Evolutionary conservation across 2,888 invertebrate genomes (phyloP).

Genomic region (Argyresthia albistria): DNA sequence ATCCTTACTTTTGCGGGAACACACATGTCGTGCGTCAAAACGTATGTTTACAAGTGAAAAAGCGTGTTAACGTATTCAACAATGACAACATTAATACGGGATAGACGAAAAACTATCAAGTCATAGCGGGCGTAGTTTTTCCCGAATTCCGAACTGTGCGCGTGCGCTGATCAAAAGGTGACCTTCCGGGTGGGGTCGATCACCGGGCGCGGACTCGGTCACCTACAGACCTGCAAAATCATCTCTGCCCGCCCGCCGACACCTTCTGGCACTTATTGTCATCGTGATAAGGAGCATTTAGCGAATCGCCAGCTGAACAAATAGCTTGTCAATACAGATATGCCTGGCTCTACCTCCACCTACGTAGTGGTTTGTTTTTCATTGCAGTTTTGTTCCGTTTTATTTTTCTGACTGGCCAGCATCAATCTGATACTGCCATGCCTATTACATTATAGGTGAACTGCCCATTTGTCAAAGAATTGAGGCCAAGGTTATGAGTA

Average conservation of each 20-base stretch:
- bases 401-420: too few relatives aligned
- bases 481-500: too few relatives aligned
- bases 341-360: too few relatives aligned
- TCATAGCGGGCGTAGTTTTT: constrained; percentile 10
- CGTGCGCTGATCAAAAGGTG: constrained; percentile 31
- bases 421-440: too few relatives aligned
- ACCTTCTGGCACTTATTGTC: too few relatives aligned
- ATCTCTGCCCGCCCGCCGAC: constrained; percentile 3
- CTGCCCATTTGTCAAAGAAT: too few relatives aligned
- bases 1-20: background rate
- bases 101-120: constrained; percentile 7
- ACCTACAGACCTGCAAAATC: constrained; percentile 30
- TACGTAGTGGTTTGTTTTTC: too few relatives aligned
- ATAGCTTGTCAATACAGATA: too few relatives aligned
- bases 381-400: too few relatives aligned
- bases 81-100: background rate
- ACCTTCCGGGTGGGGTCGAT: constrained; percentile 53
- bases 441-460: too few relatives aligned
- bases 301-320: too few relatives aligned
- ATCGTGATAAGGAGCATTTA: too few relatives aligned
- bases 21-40: background rate
- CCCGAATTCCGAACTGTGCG: constrained; percentile 33
- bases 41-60: background rate
- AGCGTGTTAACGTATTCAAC: background rate
- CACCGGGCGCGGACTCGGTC: constrained; percentile 24